These are phyloP conservation scores for Ruditapes philippinarum DNA, from an alignment of 1,140 invertebrate genomes.

Conservation along the genomic window DNA sequence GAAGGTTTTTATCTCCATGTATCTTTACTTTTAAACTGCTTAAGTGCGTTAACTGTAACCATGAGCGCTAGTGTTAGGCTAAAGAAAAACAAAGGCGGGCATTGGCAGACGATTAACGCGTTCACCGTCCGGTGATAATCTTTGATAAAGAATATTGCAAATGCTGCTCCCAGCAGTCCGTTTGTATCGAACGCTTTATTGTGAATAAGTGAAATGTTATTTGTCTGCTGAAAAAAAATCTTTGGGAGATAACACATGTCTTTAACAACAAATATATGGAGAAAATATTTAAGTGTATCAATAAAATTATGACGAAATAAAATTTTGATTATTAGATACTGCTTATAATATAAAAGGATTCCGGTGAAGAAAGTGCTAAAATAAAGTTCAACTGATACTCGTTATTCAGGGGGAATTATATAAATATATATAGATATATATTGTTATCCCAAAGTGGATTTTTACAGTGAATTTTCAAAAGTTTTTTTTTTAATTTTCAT, in stretches of 20 bases:
- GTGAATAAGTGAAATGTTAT: not conserved
- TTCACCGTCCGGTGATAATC: slow-evolving; percentile 18
- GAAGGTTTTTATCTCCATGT: slow-evolving; percentile 36
- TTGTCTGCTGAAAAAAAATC: not conserved
- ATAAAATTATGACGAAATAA: slow-evolving; percentile 21
- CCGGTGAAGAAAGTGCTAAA: no score
- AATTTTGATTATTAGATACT: slow-evolving; percentile 3
- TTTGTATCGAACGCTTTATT: not conserved
- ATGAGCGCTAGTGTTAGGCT: slow-evolving; percentile 31
- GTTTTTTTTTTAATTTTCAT: no score
- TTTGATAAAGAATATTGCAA: slow-evolving; percentile 10
- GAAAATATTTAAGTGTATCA: not conserved
- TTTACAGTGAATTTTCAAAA: no score
- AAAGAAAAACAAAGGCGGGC: slow-evolving; percentile 61
- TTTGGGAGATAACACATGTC: not conserved
- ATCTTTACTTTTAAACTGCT: slow-evolving; percentile 47
- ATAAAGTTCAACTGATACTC: no score
- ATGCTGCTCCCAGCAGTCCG: not conserved
- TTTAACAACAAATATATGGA: slow-evolving; percentile 1
- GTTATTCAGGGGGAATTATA: no score
- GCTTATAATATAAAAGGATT: slow-evolving; percentile 11
- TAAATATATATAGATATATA: no score
- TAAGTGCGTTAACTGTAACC: slow-evolving; percentile 8
- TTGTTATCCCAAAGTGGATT: no score
- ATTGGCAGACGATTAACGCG: slow-evolving; percentile 56